phyloP scores from a whole-genome alignment of 2,888 invertebrate species.

The Aleiodes alternator region DNA sequence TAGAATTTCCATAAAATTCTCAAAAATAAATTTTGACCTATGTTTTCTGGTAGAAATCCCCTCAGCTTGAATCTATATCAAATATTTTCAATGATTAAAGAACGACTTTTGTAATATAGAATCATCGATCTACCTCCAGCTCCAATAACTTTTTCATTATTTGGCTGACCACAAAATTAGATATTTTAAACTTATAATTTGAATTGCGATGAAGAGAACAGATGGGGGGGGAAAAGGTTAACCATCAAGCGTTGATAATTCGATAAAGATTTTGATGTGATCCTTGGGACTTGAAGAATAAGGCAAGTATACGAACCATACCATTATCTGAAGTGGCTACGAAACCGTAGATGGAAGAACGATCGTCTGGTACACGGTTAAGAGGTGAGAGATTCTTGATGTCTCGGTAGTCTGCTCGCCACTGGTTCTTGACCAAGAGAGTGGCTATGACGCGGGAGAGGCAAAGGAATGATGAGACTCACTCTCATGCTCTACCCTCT shows the following conservation, averaged over 20 bases:
- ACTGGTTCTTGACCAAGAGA: slow-evolving; percentile 40
- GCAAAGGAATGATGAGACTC: slow-evolving; percentile 48
- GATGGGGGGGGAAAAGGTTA: slow-evolving; percentile 12
- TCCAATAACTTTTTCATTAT: not conserved
- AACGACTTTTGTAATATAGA: no score
- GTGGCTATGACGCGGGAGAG: slow-evolving; percentile 43
- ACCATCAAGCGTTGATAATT: slow-evolving; percentile 39
- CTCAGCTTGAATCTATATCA: no score
- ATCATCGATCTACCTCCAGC: not conserved
- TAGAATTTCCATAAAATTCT: no score
- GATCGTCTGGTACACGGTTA: slow-evolving; percentile 9
- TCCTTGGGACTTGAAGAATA: slow-evolving; percentile 27
- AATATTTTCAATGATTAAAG: no score
- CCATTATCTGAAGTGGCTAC: slow-evolving; percentile 41
- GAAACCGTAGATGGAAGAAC: slow-evolving; percentile 4
- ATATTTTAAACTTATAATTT: not conserved
- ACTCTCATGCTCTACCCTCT: slow-evolving; percentile 57
- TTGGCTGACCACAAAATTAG: not conserved
- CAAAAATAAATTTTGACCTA: no score
- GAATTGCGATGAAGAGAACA: not conserved
- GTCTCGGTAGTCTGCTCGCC: slow-evolving; percentile 21
- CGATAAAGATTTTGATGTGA: slow-evolving; percentile 45
- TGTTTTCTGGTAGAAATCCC: no score
- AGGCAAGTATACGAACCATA: slow-evolving; percentile 31
- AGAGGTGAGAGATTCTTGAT: slow-evolving; percentile 49